Evolutionary conservation across 2,888 invertebrate genomes (phyloP), one percentile per base, ranked within the genome.

Genomic region (Dryadula phaetusa): DNA sequence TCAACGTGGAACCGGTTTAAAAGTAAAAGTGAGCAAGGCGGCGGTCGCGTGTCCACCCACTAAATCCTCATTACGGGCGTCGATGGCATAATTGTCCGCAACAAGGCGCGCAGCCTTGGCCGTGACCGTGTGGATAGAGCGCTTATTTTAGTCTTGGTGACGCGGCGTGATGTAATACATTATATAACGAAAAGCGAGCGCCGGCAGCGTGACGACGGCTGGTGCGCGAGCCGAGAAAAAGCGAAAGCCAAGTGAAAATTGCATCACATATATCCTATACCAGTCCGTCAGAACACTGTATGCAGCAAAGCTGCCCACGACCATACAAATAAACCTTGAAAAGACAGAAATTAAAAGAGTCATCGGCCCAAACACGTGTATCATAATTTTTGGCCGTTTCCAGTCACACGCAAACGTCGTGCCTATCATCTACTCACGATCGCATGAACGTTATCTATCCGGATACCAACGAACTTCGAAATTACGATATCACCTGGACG

Each of bases 121-220:
- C 91, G 91, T 92, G 92, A 91, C 92, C 92, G 90, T 68, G 83
- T 79, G 81, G 85, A 87, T 87, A 87, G 88, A 87, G 80, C 86
- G 89, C 83, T 86, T 88, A 90, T 90, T 92, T 91, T 90, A 90
- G 90, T 82, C 81, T 85, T 80, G 79, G 85, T 89, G 90, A 90
- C 90, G 90, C 80, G 83, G 76, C 84, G 83, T 89, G 89, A 89
- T 88, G 90, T 92, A 90, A 92, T 81, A 78, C 76, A 79, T 92
- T 92, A 87, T 84, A 81, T 88, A 91, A 90, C 81, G 78, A 79
- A 76, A 75, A 77, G 83, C 85, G 82, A 79, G 85, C 82, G 84
- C 80, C 77, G 76, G 76, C 82, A 77, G 77, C 83, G 80, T 80
- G 81, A 79, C 83, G 80, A 67, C 81, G 82, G 67, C 79, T 80